phyloP scores from a whole-genome alignment of 2,113 vertebrate species.

The Rhegmatorhina hoffmannsi region DNA sequence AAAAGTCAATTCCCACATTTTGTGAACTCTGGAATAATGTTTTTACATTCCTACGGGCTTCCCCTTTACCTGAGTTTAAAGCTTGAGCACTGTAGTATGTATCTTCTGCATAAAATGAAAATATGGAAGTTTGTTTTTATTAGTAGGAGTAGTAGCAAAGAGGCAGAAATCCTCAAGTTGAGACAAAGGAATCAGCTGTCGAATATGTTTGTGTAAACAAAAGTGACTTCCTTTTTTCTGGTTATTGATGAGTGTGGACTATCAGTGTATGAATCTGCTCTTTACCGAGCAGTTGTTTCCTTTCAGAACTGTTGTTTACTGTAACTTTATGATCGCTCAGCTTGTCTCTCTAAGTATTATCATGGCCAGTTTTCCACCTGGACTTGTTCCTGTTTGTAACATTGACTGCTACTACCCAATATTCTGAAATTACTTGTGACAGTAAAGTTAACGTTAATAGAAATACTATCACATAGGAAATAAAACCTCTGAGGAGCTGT shows the following conservation, averaged over 20 bases:
- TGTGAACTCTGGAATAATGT: background rate
- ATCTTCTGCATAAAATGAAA: background rate
- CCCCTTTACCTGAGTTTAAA: background rate
- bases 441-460: background rate
- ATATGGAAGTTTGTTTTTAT: background rate
- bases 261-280: background rate
- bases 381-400: background rate
- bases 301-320: background rate
- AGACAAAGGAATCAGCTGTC: background rate
- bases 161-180: background rate
- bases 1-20: background rate
- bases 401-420: fast-evolving
- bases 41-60: background rate
- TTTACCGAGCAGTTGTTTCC: background rate
- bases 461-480: background rate
- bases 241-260: background rate
- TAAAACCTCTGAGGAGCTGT: background rate
- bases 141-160: background rate
- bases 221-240: background rate
- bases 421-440: background rate
- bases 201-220: background rate
- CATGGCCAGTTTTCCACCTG: background rate
- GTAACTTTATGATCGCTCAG: background rate
- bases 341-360: background rate
- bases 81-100: background rate